A percentile compares a stretch with the other conserved stretches of the same genome.
phyloP scores from a whole-genome alignment of 2,797 vertebrate genomes.

The Poecilia picta region DNA sequence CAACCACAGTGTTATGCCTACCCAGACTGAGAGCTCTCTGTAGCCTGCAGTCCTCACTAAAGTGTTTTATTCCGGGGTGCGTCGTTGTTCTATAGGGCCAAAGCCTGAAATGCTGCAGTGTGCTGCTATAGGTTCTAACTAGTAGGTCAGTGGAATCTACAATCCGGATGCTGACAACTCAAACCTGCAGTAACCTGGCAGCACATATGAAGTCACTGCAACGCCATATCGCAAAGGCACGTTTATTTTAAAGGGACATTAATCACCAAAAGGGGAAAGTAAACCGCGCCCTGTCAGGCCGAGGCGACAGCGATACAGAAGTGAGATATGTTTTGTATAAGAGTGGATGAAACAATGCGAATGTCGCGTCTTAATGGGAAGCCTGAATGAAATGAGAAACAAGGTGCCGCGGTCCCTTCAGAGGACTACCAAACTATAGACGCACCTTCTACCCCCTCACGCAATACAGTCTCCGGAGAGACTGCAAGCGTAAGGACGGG shows the following conservation, averaged over 20 bases:
- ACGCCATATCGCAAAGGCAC: not conserved
- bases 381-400: slow-evolving; percentile 46
- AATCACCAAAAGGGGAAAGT: not conserved
- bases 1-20: slow-evolving; percentile 5
- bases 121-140: slow-evolving; percentile 67
- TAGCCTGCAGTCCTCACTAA: slow-evolving; percentile 9
- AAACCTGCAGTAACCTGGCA: slow-evolving; percentile 4
- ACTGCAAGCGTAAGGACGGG: slow-evolving; percentile 49
- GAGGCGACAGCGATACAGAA: slow-evolving; percentile 19
- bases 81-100: slow-evolving; percentile 63
- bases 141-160: slow-evolving; percentile 64
- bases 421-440: slow-evolving; percentile 71
- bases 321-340: slow-evolving; percentile 15
- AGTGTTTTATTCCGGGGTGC: slow-evolving; percentile 52
- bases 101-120: slow-evolving; percentile 87
- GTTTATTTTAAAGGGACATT: not conserved
- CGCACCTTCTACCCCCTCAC: slow-evolving; percentile 62
- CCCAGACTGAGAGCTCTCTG: not conserved
- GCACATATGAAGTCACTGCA: slow-evolving; percentile 12
- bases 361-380: not conserved
- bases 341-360: slow-evolving; percentile 6
- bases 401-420: slow-evolving; percentile 53
- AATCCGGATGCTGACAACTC: slow-evolving; percentile 36
- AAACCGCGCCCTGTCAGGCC: slow-evolving; percentile 75
- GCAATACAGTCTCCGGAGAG: slow-evolving; percentile 69